Conservation (phyloP, 2,888 invertebrate species). For the Timema cristinae region DNA sequence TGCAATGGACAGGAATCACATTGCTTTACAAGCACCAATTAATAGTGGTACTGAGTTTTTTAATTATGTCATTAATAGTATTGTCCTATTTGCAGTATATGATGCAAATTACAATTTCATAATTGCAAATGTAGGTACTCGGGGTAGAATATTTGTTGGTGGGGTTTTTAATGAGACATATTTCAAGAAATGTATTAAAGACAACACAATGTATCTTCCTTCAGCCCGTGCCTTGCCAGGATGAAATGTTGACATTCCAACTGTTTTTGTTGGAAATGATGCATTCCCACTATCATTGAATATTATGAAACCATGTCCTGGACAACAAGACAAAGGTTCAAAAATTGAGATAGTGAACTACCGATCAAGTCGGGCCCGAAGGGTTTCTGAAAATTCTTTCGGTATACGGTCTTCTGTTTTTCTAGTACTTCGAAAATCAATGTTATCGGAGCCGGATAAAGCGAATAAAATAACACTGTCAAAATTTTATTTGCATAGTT, state of each 20-base stretch:
- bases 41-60: constrained; percentile 37
- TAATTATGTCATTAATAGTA: constrained; percentile 39
- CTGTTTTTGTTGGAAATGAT: not conserved
- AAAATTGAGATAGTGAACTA: not conserved
- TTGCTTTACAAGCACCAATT: constrained; percentile 37
- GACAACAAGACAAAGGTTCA: not conserved
- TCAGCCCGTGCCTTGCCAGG: not conserved
- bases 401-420: not conserved
- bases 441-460: not conserved
- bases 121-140: constrained; percentile 40
- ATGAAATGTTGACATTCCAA: not conserved
- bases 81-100: constrained; percentile 31
- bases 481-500: not conserved
- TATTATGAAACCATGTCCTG: constrained; percentile 2
- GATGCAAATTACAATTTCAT: constrained; percentile 42
- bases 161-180: not conserved
- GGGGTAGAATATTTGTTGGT: constrained; percentile 39
- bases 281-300: constrained; percentile 5
- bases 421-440: not conserved
- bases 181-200: not conserved
- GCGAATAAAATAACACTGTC: not conserved
- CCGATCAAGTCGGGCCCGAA: not conserved
- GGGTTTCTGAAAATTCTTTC: not conserved
- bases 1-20: constrained; percentile 41
- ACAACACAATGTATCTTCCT: not conserved